Percentiles rank a stretch among this genome's conserved stretches.
phyloP scores from a whole-genome alignment of 2,888 invertebrate genomes.

The Drepana falcataria region DNA sequence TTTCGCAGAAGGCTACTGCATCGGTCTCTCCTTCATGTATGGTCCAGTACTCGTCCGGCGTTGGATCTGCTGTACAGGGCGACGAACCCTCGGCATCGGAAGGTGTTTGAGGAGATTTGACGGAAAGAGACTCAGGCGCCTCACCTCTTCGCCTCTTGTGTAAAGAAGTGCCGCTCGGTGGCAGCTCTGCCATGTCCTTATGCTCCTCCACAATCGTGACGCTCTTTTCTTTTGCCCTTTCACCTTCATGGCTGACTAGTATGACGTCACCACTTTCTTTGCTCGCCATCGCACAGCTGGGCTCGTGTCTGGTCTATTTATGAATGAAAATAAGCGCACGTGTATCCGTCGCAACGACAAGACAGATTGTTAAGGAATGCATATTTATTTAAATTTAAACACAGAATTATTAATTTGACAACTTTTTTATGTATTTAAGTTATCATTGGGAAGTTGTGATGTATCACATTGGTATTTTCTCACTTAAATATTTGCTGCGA shows the following conservation, averaged over 20 bases:
- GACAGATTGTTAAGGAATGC: slow-evolving; percentile 60
- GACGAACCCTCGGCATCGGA: slow-evolving; percentile 68
- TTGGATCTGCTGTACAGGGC: slow-evolving; percentile 59
- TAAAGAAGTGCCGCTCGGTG: slow-evolving; percentile 62
- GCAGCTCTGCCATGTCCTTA: slow-evolving; percentile 54
- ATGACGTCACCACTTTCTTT: slow-evolving; percentile 57
- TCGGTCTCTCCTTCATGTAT: slow-evolving; percentile 47
- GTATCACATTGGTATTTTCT: neutral
- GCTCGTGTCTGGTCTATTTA: slow-evolving; percentile 56
- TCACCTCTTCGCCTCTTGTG: slow-evolving; percentile 68
- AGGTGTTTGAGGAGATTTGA: slow-evolving; percentile 54
- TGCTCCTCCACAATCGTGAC: slow-evolving; percentile 21
- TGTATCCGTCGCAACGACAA: slow-evolving; percentile 39
- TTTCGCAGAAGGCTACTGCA: slow-evolving; percentile 56
- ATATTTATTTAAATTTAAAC: slow-evolving; percentile 26
- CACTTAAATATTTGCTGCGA: slow-evolving; percentile 5
- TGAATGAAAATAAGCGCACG: slow-evolving; percentile 70
- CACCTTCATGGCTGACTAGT: slow-evolving; percentile 26
- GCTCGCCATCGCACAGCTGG: slow-evolving; percentile 49
- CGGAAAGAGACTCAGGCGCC: slow-evolving; percentile 60
- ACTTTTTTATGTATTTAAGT: neutral
- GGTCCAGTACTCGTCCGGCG: slow-evolving; percentile 54
- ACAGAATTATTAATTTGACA: slow-evolving; percentile 7
- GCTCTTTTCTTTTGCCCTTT: slow-evolving; percentile 20
- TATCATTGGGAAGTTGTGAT: neutral